Conservation (phyloP, 2,888 invertebrate genomes). For the Uloborus plumipes region DNA sequence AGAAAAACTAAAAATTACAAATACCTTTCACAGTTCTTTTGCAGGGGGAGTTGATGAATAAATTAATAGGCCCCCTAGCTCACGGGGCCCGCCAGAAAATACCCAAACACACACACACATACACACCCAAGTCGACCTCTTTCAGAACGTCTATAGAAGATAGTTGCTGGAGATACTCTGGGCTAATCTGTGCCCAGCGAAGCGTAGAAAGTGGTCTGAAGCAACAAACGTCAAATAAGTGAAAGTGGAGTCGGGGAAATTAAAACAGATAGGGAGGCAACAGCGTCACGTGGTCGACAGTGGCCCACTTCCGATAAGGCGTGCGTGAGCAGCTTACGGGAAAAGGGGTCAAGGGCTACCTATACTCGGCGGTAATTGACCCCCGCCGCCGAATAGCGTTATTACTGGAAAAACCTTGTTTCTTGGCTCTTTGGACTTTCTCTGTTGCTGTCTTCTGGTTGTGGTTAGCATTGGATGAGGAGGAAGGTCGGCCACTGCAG, state of each 20-base stretch:
- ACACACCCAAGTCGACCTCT: slow-evolving; percentile 1
- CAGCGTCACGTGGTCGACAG: slow-evolving; percentile 51
- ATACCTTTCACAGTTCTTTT: too few species aligned
- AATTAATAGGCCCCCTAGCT: background rate
- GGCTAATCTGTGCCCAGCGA: slow-evolving; percentile 46
- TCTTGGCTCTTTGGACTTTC: too few species aligned
- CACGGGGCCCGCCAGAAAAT: slow-evolving; percentile 7
- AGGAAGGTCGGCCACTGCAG: slow-evolving; percentile 29
- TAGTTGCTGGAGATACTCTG: background rate
- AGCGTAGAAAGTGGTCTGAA: slow-evolving; percentile 55
- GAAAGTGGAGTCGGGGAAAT: slow-evolving; percentile 45
- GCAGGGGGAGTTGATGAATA: too few species aligned
- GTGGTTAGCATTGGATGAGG: slow-evolving; percentile 22
- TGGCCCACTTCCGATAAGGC: slow-evolving; percentile 59
- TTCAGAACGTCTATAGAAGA: slow-evolving; percentile 5
- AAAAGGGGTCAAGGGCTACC: slow-evolving; percentile 57
- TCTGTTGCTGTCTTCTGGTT: background rate
- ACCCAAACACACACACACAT: background rate
- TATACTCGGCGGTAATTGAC: slow-evolving; percentile 51
- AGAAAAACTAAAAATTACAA: too few species aligned
- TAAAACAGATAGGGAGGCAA: slow-evolving; percentile 22
- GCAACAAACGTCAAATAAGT: slow-evolving; percentile 43
- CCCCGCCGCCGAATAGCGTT: slow-evolving; percentile 31
- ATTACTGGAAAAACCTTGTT: slow-evolving; percentile 6
- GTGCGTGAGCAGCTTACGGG: slow-evolving; percentile 25